phyloP scores from a whole-genome alignment of 2,113 vertebrate genomes.

The human region GRCh38 chr15:99679501-99680000 shows the following conservation, averaged over 20 bases:
- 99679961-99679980: neutral
- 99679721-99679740: neutral
- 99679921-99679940: neutral
- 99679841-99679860: neutral
- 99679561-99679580: neutral
- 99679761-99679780: neutral
- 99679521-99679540: neutral
- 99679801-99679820: neutral
- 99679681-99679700: neutral
- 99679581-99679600: neutral
- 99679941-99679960: neutral
- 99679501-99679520: neutral
- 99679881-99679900: neutral
- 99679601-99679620: neutral
- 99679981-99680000: neutral
- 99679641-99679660: neutral
- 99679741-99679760: neutral
- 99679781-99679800: neutral
- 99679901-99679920: neutral
- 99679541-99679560: neutral
- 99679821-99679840: neutral
- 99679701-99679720: neutral
- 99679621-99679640: neutral
- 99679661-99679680: neutral
- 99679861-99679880: neutral